Evolutionary conservation across 1,140 invertebrate genomes (phyloP).

Genomic region (Diorhabda elongata): DNA sequence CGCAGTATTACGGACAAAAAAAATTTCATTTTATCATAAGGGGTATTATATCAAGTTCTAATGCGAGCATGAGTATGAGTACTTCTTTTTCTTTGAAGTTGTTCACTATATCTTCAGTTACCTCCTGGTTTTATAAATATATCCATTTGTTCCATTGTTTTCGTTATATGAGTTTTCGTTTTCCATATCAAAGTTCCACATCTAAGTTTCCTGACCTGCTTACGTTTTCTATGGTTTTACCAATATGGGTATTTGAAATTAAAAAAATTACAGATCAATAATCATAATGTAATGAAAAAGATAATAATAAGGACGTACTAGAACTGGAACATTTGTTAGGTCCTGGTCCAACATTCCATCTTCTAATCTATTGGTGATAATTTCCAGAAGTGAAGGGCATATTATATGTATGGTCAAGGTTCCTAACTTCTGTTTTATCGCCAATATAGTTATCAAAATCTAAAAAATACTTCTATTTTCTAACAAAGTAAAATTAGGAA

Average conservation of each 20-base stretch:
- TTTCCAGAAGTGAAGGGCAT: neutral
- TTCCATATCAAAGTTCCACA: neutral
- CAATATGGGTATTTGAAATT: neutral
- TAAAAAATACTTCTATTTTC: neutral
- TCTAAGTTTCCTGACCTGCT: neutral
- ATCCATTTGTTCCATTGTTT: neutral
- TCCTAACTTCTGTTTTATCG: neutral
- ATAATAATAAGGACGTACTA: neutral
- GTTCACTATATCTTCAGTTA: neutral
- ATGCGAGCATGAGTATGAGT: conserved; percentile 3
- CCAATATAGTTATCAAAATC: neutral
- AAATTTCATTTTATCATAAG: conserved; percentile 8
- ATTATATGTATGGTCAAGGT: neutral
- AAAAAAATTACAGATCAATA: neutral
- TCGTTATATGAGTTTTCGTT: neutral
- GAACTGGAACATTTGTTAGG: neutral
- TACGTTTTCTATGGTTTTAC: neutral
- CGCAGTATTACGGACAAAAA: neutral
- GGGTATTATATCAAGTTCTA: neutral
- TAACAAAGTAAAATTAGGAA: neutral
- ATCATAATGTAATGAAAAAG: no score
- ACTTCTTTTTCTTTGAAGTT: conserved; percentile 3
- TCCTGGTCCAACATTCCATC: neutral
- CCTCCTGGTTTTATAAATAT: neutral
- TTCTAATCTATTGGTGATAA: neutral